A percentile compares a stretch with the other conserved stretches of the same genome.
These are phyloP conservation scores for Montipora sp. DNA, from an alignment of 64 coral and sea anemone species.

Conservation along the genomic window DNA sequence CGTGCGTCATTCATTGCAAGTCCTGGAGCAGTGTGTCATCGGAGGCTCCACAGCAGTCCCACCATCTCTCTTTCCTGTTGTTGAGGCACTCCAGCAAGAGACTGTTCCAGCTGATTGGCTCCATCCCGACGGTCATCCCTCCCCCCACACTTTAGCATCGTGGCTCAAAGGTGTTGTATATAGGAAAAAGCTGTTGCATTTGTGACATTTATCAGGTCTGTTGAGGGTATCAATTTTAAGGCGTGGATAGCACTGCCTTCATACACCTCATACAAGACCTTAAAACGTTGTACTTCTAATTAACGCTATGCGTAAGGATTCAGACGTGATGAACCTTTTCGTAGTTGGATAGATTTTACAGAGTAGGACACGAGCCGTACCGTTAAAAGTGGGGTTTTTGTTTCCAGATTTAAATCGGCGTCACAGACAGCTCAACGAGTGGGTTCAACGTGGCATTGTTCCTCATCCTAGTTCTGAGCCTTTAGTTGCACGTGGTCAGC, in stretches of 20 bases:
- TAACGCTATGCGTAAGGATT: too few species aligned
- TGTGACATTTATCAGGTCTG: too few species aligned
- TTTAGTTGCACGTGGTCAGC: slow-evolving; percentile 58
- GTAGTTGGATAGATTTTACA: too few species aligned
- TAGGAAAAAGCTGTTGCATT: neutral
- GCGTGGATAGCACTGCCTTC: too few species aligned
- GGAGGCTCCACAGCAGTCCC: slow-evolving; percentile 76
- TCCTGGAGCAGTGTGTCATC: slow-evolving; percentile 84
- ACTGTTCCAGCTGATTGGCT: slow-evolving; percentile 80
- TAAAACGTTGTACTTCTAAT: too few species aligned
- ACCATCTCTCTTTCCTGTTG: slow-evolving; percentile 47
- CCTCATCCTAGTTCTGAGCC: slow-evolving; percentile 69
- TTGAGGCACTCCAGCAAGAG: slow-evolving; percentile 66
- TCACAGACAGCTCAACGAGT: slow-evolving; percentile 77
- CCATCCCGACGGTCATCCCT: slow-evolving; percentile 79
- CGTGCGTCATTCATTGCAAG: slow-evolving; percentile 78
- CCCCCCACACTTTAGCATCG: slow-evolving; percentile 77
- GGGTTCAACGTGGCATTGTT: slow-evolving; percentile 82
- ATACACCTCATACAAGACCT: too few species aligned
- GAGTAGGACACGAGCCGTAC: neutral
- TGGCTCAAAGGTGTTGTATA: slow-evolving; percentile 78
- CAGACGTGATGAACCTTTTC: too few species aligned
- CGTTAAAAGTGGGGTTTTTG: neutral
- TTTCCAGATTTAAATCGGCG: slow-evolving; percentile 72
- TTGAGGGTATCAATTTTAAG: too few species aligned